Evolutionary conservation across 2,888 invertebrate genomes (phyloP).

Genomic region (Chouioia cunea): DNA sequence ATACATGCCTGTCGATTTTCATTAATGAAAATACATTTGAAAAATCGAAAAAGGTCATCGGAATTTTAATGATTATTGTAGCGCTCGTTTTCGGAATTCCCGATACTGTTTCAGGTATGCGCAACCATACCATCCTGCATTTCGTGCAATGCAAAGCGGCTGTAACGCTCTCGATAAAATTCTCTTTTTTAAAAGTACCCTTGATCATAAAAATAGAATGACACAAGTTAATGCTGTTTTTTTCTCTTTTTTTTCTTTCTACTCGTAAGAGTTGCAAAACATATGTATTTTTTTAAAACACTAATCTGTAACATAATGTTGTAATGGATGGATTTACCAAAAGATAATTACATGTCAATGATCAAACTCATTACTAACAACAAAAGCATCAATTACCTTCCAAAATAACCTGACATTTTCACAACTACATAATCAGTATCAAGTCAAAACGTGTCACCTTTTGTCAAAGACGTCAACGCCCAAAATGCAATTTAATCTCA

Average conservation of each 20-base stretch:
- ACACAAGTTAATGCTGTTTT: not conserved
- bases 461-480: not conserved
- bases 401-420: too few relatives aligned
- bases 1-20: constrained; percentile 28
- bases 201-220: too few relatives aligned
- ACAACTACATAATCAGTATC: too few relatives aligned
- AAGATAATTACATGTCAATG: not conserved
- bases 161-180: not conserved
- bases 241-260: not conserved
- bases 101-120: constrained; percentile 20
- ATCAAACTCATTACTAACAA: not conserved
- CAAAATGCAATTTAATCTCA: constrained; percentile 29
- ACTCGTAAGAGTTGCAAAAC: not conserved
- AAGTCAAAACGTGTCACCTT: too few relatives aligned
- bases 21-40: too few relatives aligned
- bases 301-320: too few relatives aligned
- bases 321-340: not conserved
- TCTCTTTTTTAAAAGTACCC: not conserved
- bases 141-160: constrained; percentile 8
- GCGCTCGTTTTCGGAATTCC: constrained; percentile 22
- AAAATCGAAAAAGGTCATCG: constrained; percentile 7
- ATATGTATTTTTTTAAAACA: not conserved
- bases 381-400: too few relatives aligned
- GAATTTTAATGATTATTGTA: constrained; percentile 17
- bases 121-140: constrained; percentile 28